phyloP scores from a whole-genome alignment of 2,888 invertebrate genomes.

The Kryphioiulus occultus region DNA sequence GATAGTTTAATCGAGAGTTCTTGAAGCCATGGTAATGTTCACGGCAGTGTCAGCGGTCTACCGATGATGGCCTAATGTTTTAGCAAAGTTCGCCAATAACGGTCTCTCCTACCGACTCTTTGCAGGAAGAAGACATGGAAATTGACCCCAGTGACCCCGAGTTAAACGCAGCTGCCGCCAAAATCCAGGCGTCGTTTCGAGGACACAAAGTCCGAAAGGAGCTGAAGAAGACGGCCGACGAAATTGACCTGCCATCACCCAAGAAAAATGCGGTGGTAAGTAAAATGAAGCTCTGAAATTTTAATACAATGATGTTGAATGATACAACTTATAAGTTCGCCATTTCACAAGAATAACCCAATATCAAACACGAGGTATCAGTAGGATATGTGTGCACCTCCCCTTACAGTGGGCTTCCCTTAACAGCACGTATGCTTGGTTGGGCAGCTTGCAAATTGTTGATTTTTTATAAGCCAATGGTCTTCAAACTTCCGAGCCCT shows the following conservation, averaged over 20 bases:
- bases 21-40: neutral
- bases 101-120: neutral
- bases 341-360: neutral
- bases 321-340: neutral
- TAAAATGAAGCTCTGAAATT: neutral
- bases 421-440: too few species aligned
- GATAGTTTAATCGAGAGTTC: neutral
- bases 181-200: slow-evolving; percentile 91
- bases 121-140: slow-evolving; percentile 72
- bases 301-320: neutral
- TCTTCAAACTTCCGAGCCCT: too few species aligned
- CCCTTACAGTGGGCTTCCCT: too few species aligned
- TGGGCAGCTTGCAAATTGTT: too few species aligned
- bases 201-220: slow-evolving; percentile 88
- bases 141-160: slow-evolving; percentile 87
- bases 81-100: neutral
- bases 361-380: too few species aligned
- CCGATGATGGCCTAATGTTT: neutral
- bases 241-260: slow-evolving; percentile 52
- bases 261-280: slow-evolving; percentile 35
- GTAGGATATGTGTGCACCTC: too few species aligned
- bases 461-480: too few species aligned
- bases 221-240: slow-evolving; percentile 68
- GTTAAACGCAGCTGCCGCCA: slow-evolving; percentile 86
- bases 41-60: neutral